These are phyloP conservation scores for Acholoe squamosa DNA, from an alignment of 2,888 invertebrate genomes.

Conservation along the genomic window DNA sequence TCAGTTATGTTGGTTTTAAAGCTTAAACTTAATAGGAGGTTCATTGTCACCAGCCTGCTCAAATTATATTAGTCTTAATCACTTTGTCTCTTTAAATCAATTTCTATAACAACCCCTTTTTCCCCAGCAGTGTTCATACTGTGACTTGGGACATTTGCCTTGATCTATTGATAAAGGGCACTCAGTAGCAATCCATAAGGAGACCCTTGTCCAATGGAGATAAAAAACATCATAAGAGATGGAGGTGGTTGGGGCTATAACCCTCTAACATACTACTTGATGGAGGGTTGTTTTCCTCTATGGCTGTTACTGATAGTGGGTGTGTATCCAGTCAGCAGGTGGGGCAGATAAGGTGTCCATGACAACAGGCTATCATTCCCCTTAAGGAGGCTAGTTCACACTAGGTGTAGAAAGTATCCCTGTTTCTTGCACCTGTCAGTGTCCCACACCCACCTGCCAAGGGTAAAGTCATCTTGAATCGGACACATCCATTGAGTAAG, in stretches of 20 bases:
- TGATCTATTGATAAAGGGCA: not conserved
- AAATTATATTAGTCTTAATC: too few relatives aligned
- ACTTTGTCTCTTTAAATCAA: not conserved
- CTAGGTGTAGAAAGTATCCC: not conserved
- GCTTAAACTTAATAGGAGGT: too few relatives aligned
- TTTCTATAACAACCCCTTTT: not conserved
- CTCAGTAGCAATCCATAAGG: not conserved
- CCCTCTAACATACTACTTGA: not conserved
- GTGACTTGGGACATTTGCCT: too few relatives aligned
- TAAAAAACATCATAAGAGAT: not conserved
- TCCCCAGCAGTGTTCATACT: not conserved
- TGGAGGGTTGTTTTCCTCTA: not conserved
- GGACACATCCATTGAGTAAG: too few relatives aligned
- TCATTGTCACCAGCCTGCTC: too few relatives aligned
- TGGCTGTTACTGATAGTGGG: not conserved
- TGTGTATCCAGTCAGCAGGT: slow-evolving; percentile 30
- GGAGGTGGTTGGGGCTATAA: not conserved
- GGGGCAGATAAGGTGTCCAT: slow-evolving; percentile 33
- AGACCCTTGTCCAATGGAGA: not conserved
- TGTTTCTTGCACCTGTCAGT: not conserved
- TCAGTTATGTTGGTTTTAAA: too few relatives aligned
- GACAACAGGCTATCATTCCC: not conserved
- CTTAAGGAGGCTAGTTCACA: not conserved
- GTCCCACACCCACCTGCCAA: slow-evolving; percentile 17
- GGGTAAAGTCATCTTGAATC: too few relatives aligned